A percentile compares a stretch with the other conserved stretches of the same genome.
phyloP scores from a whole-genome alignment of 2,888 invertebrate species.

The Camponotus fellah region DNA sequence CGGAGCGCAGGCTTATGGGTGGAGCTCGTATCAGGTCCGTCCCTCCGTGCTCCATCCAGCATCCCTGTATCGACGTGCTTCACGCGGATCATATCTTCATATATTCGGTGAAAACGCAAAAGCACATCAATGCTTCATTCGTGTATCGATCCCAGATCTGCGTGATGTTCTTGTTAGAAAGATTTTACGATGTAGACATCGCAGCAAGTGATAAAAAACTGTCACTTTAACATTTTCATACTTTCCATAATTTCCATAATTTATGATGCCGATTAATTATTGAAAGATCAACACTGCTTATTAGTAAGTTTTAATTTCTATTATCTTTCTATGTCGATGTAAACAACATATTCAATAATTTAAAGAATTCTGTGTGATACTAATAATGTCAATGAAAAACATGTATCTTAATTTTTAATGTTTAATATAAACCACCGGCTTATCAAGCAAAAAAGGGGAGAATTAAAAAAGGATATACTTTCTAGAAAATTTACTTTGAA shows the following conservation, averaged over 20 bases:
- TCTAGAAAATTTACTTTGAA: neutral
- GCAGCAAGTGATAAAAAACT: neutral
- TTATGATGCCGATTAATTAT: neutral
- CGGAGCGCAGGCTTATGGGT: slow-evolving; percentile 82
- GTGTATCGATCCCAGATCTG: neutral
- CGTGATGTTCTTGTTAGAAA: neutral
- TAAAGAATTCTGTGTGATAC: neutral
- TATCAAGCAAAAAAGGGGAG: neutral
- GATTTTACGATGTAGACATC: neutral
- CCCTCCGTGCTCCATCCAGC: slow-evolving; percentile 71
- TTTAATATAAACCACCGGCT: neutral
- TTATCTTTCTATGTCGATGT: neutral
- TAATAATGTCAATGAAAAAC: neutral
- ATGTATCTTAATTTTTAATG: neutral
- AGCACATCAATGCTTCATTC: neutral
- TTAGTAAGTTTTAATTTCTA: neutral
- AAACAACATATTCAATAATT: neutral
- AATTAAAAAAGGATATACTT: neutral
- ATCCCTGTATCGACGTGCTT: slow-evolving; percentile 66
- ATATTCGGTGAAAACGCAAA: slow-evolving; percentile 4
- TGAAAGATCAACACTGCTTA: neutral
- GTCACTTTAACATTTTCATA: neutral
- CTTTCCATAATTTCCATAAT: neutral
- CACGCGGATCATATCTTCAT: slow-evolving; percentile 24
- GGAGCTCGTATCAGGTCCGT: slow-evolving; percentile 78